Evolutionary conservation across 2,113 vertebrate genomes (phyloP).

Genomic region (Pygoscelis adeliae): DNA sequence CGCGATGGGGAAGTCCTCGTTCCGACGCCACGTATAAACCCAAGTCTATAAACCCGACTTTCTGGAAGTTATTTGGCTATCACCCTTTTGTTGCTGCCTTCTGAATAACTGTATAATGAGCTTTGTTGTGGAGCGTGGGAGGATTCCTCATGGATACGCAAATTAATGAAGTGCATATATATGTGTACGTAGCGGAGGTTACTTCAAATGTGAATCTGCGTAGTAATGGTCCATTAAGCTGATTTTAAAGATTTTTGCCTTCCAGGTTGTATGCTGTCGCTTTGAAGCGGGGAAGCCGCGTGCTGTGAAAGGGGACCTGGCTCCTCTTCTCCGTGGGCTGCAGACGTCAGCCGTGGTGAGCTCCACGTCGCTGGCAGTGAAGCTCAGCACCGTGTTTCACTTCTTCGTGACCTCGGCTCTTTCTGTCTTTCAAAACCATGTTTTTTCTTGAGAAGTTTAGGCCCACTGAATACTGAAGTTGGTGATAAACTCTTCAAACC

Average conservation of each 20-base stretch:
- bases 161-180: fast-evolving
- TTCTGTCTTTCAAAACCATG: not conserved
- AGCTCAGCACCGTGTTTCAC: fast-evolving
- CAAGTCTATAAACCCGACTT: not conserved
- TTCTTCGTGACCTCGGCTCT: not conserved
- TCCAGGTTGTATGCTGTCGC: not conserved
- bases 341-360: not conserved
- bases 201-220: not conserved
- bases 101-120: too few relatives aligned
- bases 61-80: too few relatives aligned
- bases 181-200: fast-evolving
- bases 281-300: fast-evolving
- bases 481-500: not conserved
- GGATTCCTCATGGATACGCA: fast-evolving
- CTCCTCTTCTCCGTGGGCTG: not conserved
- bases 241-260: not conserved
- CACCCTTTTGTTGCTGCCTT: not conserved
- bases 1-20: fast-evolving
- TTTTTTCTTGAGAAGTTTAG: fast-evolving
- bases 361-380: fast-evolving
- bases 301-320: not conserved
- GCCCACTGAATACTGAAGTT: fast-evolving
- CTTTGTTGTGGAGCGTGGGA: not conserved
- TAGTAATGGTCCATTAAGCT: fast-evolving
- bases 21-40: not conserved